Evolutionary conservation across 2,797 vertebrate species (phyloP).

Genomic region (Darevskia nairensis): DNA sequence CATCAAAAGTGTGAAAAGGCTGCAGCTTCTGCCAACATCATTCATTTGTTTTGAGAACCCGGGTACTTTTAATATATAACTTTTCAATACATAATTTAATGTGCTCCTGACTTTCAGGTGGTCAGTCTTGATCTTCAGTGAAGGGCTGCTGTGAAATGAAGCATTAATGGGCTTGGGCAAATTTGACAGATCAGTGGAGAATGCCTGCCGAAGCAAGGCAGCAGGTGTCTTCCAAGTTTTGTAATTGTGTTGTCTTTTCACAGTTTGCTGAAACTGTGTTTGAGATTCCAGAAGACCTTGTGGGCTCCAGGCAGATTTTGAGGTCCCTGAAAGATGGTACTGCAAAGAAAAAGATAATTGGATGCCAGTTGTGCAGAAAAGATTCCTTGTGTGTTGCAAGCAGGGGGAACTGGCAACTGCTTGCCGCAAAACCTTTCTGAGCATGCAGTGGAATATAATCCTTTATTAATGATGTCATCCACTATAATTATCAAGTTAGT

Average conservation of each 20-base stretch:
- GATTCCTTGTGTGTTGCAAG: neutral
- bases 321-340: neutral
- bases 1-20: conserved; percentile 81
- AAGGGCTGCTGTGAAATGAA: neutral
- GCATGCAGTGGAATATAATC: neutral
- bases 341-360: neutral
- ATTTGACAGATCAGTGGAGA: neutral
- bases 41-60: conserved; percentile 81
- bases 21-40: conserved; percentile 83
- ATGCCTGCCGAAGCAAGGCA: neutral
- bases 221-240: neutral
- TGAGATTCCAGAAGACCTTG: neutral
- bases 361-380: neutral
- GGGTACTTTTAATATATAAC: conserved; percentile 79
- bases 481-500: neutral
- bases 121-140: conserved; percentile 27
- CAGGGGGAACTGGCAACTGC: too few species aligned
- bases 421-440: neutral
- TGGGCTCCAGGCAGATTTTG: neutral
- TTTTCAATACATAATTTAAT: neutral
- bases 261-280: neutral
- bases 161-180: neutral
- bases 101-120: conserved; percentile 6
- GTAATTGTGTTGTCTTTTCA: neutral
- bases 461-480: neutral